Evolutionary conservation across 2,888 invertebrate species (phyloP), one percentile per base, ranked within the genome.

Genomic region (Girardia tigrina): DNA sequence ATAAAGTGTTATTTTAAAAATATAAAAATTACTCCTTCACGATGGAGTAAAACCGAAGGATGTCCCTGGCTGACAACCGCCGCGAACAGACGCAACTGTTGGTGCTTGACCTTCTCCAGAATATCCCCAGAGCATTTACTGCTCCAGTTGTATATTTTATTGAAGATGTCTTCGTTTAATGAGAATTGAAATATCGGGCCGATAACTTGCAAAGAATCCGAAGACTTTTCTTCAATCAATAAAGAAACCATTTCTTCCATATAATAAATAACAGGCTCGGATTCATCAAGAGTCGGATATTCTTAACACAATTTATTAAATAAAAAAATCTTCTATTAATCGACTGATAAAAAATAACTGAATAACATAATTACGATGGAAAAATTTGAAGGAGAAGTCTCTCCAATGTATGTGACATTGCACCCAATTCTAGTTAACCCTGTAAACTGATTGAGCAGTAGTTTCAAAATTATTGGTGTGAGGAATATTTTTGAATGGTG

Each of bases 191-290:
- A 86, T 79, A 91, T 90, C 72, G 88, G 83, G 23, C 84, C 83
- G 84, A 81, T 86, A 70, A 8, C 8, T 20, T n/a, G 12, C 4
- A 20, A 16, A 6, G 69, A 12, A n/a, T 72, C 26, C 26, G 26
- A 26, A 8, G 28, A 26, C 72, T 27, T 84, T 78, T 94, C 94
- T 77, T 91, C 88, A 23, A 91, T 86, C 74, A 94, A 85, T 26
- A 94, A 86, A 0, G 90, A 90, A 0, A 90, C 88, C 89, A 94
- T 89, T 84, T 93, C 92, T 82, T 92, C 92, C 80, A 94, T 86
- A 81, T 94, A 92, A 82, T 91, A 92, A 23, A 92, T 90, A 72
- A 94, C 92, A 27, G 90, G 90, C 69, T 91, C 87, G 0, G 94
- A 90, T 84, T 94, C 93, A 83, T 94, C 94, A 27, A 36, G 16